Evolutionary conservation across 2,888 invertebrate species (phyloP).

Genomic region (Digitonthophagus gazella): DNA sequence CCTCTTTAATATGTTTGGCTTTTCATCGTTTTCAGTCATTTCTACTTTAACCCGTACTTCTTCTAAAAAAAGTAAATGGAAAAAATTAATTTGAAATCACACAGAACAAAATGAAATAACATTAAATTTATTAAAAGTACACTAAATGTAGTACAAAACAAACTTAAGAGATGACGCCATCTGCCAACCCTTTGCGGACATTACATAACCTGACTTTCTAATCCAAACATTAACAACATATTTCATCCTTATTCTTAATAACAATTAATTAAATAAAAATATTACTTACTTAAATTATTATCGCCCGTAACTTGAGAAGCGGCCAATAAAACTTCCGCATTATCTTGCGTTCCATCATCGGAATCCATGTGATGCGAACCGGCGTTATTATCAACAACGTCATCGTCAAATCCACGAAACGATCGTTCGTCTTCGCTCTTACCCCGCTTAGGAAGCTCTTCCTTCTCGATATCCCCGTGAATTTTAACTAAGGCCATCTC

Average conservation of each 20-base stretch:
- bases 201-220: too few species aligned
- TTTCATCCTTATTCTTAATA: neutral
- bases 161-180: too few species aligned
- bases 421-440: neutral
- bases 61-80: slow-evolving; percentile 18
- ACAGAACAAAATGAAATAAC: neutral
- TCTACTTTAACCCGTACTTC: slow-evolving; percentile 41
- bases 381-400: slow-evolving; percentile 42
- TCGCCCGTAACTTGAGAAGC: slow-evolving; percentile 41
- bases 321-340: slow-evolving; percentile 36
- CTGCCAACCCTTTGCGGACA: too few species aligned
- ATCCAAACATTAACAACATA: neutral
- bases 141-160: too few species aligned
- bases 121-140: too few species aligned
- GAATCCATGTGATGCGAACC: slow-evolving; percentile 47
- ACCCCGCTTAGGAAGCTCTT: slow-evolving; percentile 26
- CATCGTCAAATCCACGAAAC: slow-evolving; percentile 36
- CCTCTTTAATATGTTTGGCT: slow-evolving; percentile 44
- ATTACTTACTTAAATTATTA: slow-evolving; percentile 33
- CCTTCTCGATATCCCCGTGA: slow-evolving; percentile 37
- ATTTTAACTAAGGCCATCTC: slow-evolving; percentile 48
- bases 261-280: neutral
- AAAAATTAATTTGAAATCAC: neutral
- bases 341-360: slow-evolving; percentile 32
- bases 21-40: slow-evolving; percentile 37